Evolutionary conservation across 2,113 vertebrate species (phyloP).

Genomic region (Cyrtonyx montezumae): DNA sequence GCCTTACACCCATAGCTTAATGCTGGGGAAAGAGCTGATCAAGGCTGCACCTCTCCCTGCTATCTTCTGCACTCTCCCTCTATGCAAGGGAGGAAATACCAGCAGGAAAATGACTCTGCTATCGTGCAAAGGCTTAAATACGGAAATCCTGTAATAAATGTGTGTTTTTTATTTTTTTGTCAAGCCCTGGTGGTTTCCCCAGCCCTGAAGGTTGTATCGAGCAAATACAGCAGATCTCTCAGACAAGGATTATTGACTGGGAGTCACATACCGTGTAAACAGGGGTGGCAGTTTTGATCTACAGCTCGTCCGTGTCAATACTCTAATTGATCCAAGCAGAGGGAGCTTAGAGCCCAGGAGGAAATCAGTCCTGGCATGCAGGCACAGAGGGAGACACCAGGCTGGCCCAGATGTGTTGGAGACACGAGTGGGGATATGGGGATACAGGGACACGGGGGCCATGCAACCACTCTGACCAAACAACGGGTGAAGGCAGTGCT

Average conservation of each 20-base stretch:
- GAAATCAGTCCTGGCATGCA: accelerated
- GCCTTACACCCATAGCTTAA: accelerated
- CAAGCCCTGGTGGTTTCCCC: conserved; percentile 12
- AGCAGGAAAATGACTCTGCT: neutral
- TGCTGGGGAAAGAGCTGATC: accelerated
- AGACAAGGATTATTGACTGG: conserved; percentile 35
- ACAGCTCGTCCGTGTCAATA: neutral
- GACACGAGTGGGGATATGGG: neutral
- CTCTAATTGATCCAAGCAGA: neutral
- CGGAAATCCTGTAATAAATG: neutral
- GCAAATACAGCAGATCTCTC: conserved; percentile 18
- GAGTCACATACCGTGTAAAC: neutral
- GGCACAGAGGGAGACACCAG: neutral
- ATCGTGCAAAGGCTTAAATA: neutral
- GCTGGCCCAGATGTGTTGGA: neutral
- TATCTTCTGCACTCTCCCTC: neutral
- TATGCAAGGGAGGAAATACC: neutral
- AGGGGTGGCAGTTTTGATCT: conserved; percentile 51
- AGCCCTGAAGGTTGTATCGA: conserved; percentile 16
- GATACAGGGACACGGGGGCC: accelerated
- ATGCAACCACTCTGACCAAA: accelerated
- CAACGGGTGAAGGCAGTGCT: accelerated
- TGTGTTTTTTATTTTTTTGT: neutral
- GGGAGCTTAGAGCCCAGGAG: neutral
- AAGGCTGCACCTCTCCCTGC: accelerated